Evolutionary conservation across 2,797 vertebrate genomes (phyloP).

Genomic region (Ctenopoma kingsleyae): DNA sequence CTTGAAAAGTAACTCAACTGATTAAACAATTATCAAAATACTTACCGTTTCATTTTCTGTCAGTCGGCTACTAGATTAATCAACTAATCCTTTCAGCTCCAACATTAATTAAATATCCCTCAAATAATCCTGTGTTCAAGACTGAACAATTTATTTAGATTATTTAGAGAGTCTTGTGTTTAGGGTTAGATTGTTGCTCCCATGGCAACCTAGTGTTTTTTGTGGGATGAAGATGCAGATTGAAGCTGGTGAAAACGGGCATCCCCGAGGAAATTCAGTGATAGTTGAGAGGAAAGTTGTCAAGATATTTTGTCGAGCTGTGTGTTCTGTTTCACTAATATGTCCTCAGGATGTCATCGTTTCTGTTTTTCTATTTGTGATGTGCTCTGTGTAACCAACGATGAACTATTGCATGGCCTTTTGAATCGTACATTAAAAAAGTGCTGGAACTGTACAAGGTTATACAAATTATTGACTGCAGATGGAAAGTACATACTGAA

Average conservation of each 20-base stretch:
- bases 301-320: not conserved
- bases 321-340: not conserved
- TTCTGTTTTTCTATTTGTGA: not conserved
- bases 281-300: slow-evolving; percentile 7
- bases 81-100: slow-evolving; percentile 4
- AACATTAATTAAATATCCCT: slow-evolving; percentile 16
- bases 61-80: slow-evolving; percentile 8
- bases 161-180: slow-evolving; percentile 3
- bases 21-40: slow-evolving; percentile 13
- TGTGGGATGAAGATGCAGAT: not conserved
- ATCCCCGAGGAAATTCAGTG: not conserved
- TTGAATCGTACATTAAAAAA: not conserved
- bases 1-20: slow-evolving; percentile 6
- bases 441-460: not conserved
- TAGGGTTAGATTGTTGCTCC: slow-evolving; percentile 1
- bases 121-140: not conserved
- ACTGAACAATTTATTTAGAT: slow-evolving; percentile 4
- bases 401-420: not conserved
- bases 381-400: not conserved
- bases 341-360: slow-evolving; percentile 11
- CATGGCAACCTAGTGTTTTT: slow-evolving; percentile 7
- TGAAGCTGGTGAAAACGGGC: not conserved
- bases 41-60: not conserved
- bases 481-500: not conserved
- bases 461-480: not conserved